Conservation (phyloP, 2,888 invertebrate species). For the Apoda limacodes region DNA sequence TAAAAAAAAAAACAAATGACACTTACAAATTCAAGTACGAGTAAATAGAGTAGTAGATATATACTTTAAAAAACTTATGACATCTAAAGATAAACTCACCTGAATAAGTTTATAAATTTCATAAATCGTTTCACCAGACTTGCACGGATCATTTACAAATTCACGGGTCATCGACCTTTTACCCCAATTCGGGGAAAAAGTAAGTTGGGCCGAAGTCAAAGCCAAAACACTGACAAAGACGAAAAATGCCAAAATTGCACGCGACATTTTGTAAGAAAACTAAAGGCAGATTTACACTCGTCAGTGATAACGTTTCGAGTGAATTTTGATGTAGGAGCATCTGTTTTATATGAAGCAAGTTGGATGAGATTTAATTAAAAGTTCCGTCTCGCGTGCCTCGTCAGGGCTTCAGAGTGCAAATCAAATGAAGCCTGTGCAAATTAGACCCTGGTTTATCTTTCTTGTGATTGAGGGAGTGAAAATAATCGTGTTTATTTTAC, state of each 20-base stretch:
- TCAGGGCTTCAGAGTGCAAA: conserved; percentile 28
- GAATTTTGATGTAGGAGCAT: conserved; percentile 16
- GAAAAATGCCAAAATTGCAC: conserved; percentile 24
- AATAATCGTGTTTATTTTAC: conserved; percentile 3
- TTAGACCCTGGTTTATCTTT: too few relatives aligned
- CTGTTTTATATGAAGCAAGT: conserved; percentile 12
- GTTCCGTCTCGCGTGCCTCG: conserved; percentile 1
- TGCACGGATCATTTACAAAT: conserved; percentile 42
- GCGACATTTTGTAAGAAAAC: conserved; percentile 27
- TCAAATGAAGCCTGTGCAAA: conserved; percentile 41
- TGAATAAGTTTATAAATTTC: conserved; percentile 71
- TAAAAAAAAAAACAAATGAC: too few relatives aligned
- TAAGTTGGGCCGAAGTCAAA: conserved; percentile 55
- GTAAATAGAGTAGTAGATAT: too few relatives aligned
- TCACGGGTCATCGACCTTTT: conserved; percentile 38
- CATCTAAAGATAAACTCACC: too few relatives aligned
- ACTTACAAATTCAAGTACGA: too few relatives aligned
- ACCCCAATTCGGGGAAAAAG: conserved; percentile 70
- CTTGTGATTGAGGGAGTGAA: not conserved
- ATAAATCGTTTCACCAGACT: conserved; percentile 64
- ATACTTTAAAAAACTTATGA: too few relatives aligned
- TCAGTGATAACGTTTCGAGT: conserved; percentile 18
- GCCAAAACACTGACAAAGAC: conserved; percentile 25
- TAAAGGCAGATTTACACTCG: conserved; percentile 18
- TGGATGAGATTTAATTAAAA: conserved; percentile 4